phyloP scores from a whole-genome alignment of 2,113 vertebrate genomes.

The Apteryx owenii region DNA sequence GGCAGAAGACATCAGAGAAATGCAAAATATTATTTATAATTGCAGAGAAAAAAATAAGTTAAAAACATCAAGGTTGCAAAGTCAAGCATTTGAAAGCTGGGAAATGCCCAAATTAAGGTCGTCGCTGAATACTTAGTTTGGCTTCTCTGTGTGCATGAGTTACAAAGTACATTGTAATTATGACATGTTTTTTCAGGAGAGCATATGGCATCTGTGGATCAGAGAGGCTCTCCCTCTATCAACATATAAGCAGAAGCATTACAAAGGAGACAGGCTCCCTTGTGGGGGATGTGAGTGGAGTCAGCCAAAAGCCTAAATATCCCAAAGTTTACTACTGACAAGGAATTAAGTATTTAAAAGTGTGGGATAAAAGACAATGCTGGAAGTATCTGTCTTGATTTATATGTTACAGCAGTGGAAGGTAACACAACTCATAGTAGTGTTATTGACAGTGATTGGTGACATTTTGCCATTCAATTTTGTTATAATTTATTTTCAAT shows the following conservation, averaged over 20 bases:
- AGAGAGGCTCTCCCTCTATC: neutral
- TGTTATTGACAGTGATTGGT: neutral
- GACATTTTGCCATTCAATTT: neutral
- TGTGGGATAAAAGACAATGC: neutral
- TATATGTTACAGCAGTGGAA: neutral
- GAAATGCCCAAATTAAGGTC: neutral
- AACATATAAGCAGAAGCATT: accelerated
- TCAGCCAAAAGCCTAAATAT: neutral
- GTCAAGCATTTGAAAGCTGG: neutral
- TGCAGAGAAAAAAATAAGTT: neutral
- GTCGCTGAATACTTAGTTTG: neutral
- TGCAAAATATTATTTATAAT: neutral
- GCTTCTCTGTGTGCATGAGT: neutral
- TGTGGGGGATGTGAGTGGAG: neutral
- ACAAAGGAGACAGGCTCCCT: neutral
- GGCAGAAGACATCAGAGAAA: constrained; percentile 5
- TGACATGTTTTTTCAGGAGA: neutral
- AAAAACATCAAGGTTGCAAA: neutral
- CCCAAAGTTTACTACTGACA: neutral
- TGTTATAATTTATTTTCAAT: neutral
- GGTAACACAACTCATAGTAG: neutral
- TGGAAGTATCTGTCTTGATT: neutral
- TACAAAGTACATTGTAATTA: neutral
- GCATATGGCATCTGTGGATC: neutral
- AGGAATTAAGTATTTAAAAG: neutral